A percentile compares a stretch with the other conserved stretches of the same genome.
Evolutionary conservation across 2,888 invertebrate genomes (phyloP).

Genomic region (Cheilosia variabilis): DNA sequence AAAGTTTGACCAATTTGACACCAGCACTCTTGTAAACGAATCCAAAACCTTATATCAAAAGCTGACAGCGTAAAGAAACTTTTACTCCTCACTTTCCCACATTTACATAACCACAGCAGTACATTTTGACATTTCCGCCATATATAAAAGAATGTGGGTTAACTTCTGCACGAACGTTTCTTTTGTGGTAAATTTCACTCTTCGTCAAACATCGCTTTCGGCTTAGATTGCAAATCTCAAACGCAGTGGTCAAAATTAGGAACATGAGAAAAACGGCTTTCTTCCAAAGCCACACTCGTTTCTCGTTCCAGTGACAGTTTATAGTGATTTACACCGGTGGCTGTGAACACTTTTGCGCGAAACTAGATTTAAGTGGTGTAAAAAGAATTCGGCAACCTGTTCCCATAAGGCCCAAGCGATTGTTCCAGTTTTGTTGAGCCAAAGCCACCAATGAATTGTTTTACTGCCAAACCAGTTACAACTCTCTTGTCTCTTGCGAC

Average conservation of each 20-base stretch:
- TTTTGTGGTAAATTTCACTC: neutral
- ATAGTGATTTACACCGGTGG: no score
- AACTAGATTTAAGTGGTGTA: neutral
- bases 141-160: no score
- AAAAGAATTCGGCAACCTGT: conserved; percentile 35
- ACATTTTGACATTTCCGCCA: no score
- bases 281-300: conserved; percentile 12
- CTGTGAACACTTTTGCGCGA: conserved; percentile 15
- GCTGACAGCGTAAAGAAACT: no score
- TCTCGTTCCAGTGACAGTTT: conserved; percentile 21
- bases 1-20: no score
- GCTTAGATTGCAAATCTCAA: conserved; percentile 1
- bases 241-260: conserved; percentile 13
- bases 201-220: neutral
- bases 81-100: no score
- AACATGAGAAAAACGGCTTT: neutral
- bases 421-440: conserved; percentile 28
- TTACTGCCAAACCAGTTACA: conserved; percentile 11
- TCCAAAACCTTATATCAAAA: no score
- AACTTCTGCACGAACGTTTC: no score
- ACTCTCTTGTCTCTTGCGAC: neutral
- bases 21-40: no score
- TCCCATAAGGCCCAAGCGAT: conserved; percentile 10
- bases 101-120: no score
- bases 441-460: conserved; percentile 5